Base-by-base conservation (phyloP, 2,888 invertebrate species). In the Chymomyza caudatula region DNA sequence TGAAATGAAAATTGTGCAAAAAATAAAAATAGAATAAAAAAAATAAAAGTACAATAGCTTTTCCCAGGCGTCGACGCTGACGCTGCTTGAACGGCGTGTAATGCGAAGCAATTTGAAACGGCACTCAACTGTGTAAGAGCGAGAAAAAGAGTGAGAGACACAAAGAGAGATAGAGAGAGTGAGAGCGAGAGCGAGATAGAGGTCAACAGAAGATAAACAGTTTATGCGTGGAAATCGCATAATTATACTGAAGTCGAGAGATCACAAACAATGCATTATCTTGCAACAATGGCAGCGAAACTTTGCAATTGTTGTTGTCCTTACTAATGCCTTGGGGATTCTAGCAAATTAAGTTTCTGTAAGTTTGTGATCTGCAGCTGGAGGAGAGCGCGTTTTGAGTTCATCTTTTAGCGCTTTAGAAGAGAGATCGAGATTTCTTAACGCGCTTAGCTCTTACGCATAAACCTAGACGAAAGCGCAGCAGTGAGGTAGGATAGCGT, bases 91-190 rank as follows among this genome's bases (percentile, higher is more conserved):
- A 65, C 70, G 73, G 65, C 71, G 63, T 76, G 73, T 81, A 87
- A 86, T 83, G 78, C 74, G 71, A 77, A 80, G 82, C 78, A 85
- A 86, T 87, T 85, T 80, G 66, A 65, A 73, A 73, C 55, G 72
- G 51, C 29, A 37, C 11, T 37, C 29, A 37, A 11, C 29, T 37
- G 29, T 37, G 51, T 4, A 0, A 20, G 51, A 51, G 51, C 51
- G 19, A 20, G 13, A 8, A 17, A 20, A 17, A 37, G 11, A 0
- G 11, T 2, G 17, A 47, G 44, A 15, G 15, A 13, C 8, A 0
- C 44, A 13, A 47, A 17, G 44, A 1, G 44, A n/a, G 5, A 4
- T 47, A 15, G 44, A 17, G 44, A 47, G 44, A 47, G 37, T 11
- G 37, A 37, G 5, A 11, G 11, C 37, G 37, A 37, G 5, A 11